These are phyloP conservation scores for Schizopygopsis pylzovi DNA, from an alignment of 2,797 vertebrate species.

Conservation along the genomic window DNA sequence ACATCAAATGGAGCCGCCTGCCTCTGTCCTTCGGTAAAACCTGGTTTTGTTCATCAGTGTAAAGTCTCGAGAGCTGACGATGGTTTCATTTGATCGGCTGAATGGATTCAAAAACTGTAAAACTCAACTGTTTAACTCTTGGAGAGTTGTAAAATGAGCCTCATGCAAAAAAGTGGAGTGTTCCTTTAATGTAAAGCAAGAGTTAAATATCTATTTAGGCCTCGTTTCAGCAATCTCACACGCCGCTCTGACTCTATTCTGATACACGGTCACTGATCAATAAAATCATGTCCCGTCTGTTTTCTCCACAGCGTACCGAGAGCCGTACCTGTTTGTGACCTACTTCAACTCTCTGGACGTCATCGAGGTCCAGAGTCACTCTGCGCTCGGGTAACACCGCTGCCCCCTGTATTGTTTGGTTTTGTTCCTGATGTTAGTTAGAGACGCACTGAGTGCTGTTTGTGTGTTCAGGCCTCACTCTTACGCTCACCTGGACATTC, in stretches of 20 bases:
- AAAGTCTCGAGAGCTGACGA: neutral
- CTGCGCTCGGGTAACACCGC: conserved; percentile 88
- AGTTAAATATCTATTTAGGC: no score
- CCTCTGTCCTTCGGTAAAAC: conserved; percentile 91
- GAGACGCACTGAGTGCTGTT: neutral
- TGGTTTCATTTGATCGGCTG: neutral
- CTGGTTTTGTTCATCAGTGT: neutral
- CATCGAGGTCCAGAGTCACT: conserved; percentile 94
- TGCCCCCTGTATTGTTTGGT: neutral
- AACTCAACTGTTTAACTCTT: no score
- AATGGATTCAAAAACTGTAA: no score
- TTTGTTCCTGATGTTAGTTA: neutral
- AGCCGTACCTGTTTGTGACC: conserved; percentile 97
- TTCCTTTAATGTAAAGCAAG: no score
- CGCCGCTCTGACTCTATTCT: neutral
- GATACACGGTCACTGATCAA: neutral
- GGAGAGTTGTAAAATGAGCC: no score
- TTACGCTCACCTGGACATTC: conserved; percentile 87
- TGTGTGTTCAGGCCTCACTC: conserved; percentile 81
- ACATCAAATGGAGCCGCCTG: conserved; percentile 97
- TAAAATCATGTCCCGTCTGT: conserved; percentile 30
- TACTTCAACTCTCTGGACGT: conserved; percentile 99
- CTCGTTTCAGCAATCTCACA: no score
- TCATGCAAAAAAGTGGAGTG: no score
- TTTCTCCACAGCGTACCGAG: conserved; percentile 87